Conservation (phyloP, 2,113 vertebrate species). For the Ctenodactylus gundi region DNA sequence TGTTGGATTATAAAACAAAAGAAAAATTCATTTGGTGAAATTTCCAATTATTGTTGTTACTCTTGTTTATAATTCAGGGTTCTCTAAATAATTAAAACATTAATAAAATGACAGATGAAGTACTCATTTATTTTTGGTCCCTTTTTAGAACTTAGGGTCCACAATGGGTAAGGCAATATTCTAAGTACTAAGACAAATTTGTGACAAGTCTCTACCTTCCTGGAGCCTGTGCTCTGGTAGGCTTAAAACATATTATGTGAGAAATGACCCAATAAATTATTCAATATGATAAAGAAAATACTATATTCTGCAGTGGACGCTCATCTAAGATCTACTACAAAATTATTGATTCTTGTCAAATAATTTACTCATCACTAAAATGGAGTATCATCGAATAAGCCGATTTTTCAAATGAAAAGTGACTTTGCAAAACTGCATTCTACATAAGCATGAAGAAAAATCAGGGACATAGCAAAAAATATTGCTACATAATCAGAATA, state of each 20-base stretch:
- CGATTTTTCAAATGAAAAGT: neutral
- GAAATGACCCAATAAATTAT: neutral
- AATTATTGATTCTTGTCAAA: neutral
- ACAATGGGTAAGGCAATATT: neutral
- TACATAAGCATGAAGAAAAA: constrained; percentile 39
- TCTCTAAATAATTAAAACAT: neutral
- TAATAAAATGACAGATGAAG: neutral
- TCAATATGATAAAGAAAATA: neutral
- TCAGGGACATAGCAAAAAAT: neutral
- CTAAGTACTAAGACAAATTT: neutral
- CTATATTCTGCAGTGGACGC: neutral
- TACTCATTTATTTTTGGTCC: neutral
- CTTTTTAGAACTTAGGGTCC: neutral
- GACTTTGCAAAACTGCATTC: neutral
- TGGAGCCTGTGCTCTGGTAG: neutral
- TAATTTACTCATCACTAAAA: neutral
- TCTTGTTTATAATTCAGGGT: neutral
- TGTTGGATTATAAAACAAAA: neutral
- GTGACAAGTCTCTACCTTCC: neutral
- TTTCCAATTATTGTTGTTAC: neutral
- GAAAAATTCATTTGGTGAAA: neutral
- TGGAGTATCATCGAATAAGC: neutral
- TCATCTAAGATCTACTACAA: neutral
- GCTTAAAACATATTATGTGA: neutral
- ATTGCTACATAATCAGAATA: neutral